Conservation (phyloP, 2,797 vertebrate species). For the Micrastur ruficollis region DNA sequence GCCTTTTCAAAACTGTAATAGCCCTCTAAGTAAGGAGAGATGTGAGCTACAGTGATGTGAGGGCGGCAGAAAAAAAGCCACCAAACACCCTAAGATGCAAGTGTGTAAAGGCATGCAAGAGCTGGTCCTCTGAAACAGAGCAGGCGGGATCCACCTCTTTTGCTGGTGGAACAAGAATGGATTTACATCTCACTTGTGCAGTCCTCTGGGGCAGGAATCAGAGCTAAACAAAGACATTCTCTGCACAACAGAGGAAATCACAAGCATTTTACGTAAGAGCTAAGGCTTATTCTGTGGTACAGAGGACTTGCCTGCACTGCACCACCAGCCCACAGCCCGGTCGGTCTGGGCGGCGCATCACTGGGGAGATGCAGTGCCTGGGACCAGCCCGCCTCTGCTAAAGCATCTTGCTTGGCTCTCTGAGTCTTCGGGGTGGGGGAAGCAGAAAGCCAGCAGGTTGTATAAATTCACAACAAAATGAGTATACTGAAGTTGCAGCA, state of each 20-base stretch:
- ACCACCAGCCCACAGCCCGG: fast-evolving
- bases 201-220: background rate
- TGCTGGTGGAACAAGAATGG: background rate
- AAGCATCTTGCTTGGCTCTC: background rate
- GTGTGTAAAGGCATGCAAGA: background rate
- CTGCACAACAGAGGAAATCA: background rate
- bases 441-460: background rate
- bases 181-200: background rate
- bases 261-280: background rate
- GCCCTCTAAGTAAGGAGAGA: background rate
- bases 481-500: background rate
- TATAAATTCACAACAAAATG: background rate
- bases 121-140: background rate
- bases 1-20: background rate
- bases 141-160: background rate
- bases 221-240: background rate
- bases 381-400: fast-evolving
- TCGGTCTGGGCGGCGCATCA: fast-evolving
- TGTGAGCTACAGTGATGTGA: background rate
- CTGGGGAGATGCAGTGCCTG: fast-evolving
- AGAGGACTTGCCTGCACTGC: background rate
- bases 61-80: background rate
- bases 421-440: background rate
- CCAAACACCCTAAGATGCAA: background rate
- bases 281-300: background rate